phyloP scores from a whole-genome alignment of 64 coral and sea anemone genomes.

The Porites lutea region DNA sequence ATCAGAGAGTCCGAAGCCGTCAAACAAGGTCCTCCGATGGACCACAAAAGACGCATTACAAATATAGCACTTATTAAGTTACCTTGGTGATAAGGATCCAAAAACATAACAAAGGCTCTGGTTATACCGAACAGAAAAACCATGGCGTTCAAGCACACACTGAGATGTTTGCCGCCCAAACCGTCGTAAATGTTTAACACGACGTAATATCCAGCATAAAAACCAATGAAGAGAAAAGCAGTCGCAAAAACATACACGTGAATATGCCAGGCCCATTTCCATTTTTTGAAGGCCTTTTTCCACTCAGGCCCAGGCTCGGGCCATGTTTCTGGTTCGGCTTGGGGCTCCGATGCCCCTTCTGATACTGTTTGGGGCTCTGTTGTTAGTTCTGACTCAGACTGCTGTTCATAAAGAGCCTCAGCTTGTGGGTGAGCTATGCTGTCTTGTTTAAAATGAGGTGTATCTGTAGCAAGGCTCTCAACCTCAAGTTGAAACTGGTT shows the following conservation, averaged over 20 bases:
- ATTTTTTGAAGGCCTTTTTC: conserved; percentile 83
- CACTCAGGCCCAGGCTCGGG: conserved; percentile 93
- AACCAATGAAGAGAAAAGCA: conserved; percentile 59
- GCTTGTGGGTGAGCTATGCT: neutral
- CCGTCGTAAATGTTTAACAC: conserved; percentile 88
- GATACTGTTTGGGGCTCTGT: neutral
- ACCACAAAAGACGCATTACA: conserved; percentile 91
- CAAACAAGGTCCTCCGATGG: conserved; percentile 86
- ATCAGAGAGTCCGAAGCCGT: conserved; percentile 84
- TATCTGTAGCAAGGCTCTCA: too few relatives aligned
- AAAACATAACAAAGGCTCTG: conserved; percentile 76
- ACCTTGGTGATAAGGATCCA: conserved; percentile 96
- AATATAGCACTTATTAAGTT: conserved; percentile 59
- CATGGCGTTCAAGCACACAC: conserved; percentile 90
- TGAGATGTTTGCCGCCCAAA: conserved; percentile 80
- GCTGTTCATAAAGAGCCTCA: neutral
- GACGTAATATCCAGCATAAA: conserved; percentile 90
- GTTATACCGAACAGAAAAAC: conserved; percentile 83
- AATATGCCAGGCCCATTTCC: conserved; percentile 83
- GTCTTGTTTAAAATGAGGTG: neutral
- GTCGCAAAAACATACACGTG: conserved; percentile 84
- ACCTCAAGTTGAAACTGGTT: neutral
- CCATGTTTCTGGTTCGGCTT: conserved; percentile 85
- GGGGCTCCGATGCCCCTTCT: conserved; percentile 8
- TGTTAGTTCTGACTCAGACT: conserved; percentile 6